Percentiles rank a stretch among this genome's conserved stretches.
phyloP scores from a whole-genome alignment of 2,113 vertebrate genomes.

The Tragelaphus buxtoni region DNA sequence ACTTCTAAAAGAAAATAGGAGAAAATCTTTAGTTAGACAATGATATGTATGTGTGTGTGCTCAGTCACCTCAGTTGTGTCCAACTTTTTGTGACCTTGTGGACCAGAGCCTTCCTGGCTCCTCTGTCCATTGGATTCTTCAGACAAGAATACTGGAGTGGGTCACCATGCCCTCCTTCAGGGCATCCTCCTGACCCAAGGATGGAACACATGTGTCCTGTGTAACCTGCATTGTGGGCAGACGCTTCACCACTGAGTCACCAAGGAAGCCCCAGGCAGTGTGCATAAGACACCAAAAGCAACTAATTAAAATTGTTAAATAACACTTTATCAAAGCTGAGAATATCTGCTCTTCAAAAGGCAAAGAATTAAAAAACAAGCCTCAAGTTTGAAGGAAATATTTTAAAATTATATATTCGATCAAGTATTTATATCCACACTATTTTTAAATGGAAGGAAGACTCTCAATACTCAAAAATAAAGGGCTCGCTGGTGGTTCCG shows the following conservation, averaged over 20 bases:
- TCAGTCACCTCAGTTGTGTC: background rate
- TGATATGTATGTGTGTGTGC: background rate
- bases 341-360: background rate
- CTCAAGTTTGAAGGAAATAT: background rate
- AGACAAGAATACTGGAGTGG: background rate
- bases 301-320: background rate
- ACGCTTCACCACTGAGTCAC: background rate
- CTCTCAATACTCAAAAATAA: background rate
- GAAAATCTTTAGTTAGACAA: background rate
- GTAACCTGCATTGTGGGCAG: background rate
- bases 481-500: background rate
- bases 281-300: background rate
- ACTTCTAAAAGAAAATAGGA: background rate
- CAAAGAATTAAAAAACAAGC: background rate
- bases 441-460: background rate
- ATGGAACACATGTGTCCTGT: rapidly evolving
- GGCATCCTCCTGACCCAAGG: background rate
- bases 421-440: background rate
- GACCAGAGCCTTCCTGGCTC: background rate
- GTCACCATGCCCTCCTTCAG: background rate
- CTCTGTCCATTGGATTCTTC: background rate
- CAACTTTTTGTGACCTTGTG: background rate
- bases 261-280: background rate
- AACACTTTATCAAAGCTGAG: background rate
- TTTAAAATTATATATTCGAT: background rate